Conservation (phyloP, 2,888 invertebrate species). For the Tortricodes alternella region DNA sequence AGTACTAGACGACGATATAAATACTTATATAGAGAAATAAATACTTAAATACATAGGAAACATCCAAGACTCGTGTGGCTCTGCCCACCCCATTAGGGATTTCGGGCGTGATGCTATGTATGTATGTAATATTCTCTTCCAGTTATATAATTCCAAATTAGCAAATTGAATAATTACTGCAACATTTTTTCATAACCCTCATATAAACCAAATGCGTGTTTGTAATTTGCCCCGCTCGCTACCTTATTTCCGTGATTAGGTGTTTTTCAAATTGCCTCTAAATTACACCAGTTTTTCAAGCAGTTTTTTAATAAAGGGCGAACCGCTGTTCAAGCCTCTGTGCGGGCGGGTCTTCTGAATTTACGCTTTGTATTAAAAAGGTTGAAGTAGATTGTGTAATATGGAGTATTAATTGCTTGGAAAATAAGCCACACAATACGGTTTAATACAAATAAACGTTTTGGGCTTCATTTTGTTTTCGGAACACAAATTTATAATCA, state of each 20-base stretch:
- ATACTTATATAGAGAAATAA: too few relatives aligned
- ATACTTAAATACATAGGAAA: too few relatives aligned
- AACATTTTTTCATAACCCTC: neutral
- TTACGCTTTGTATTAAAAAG: constrained; percentile 4
- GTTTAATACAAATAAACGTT: neutral
- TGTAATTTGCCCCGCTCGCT: constrained; percentile 52
- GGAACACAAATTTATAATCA: too few relatives aligned
- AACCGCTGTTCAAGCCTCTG: neutral
- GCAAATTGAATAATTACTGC: too few relatives aligned
- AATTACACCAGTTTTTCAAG: constrained; percentile 37
- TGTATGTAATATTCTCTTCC: too few relatives aligned
- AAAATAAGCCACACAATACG: too few relatives aligned
- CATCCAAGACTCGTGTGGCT: too few relatives aligned
- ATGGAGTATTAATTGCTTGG: neutral
- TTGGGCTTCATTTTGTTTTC: neutral
- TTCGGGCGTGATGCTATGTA: too few relatives aligned
- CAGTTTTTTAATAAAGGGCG: constrained; percentile 32
- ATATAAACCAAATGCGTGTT: constrained; percentile 43
- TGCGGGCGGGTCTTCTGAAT: constrained; percentile 3
- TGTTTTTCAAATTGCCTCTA: constrained; percentile 58
- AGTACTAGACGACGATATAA: too few relatives aligned
- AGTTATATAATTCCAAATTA: too few relatives aligned
- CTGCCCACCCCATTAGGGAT: too few relatives aligned
- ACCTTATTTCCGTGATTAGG: constrained; percentile 54
- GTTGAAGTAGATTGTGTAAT: neutral